Base-by-base conservation (phyloP, 2,113 vertebrate genomes). In the Heterocephalus glaber region DNA sequence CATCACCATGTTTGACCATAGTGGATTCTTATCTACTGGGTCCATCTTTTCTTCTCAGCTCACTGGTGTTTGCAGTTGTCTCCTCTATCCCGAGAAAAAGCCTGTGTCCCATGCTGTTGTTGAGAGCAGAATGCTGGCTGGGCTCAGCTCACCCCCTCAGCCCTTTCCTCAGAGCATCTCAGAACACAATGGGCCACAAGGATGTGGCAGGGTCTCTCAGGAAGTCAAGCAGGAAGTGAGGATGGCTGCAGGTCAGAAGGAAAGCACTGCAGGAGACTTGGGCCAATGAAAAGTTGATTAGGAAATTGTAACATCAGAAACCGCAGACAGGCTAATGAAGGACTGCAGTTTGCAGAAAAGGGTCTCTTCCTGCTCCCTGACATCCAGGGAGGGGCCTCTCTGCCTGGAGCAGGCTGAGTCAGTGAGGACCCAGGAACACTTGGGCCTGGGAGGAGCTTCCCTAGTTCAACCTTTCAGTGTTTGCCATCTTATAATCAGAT, bases 241-340 rank as follows among this genome's bases (percentile, higher is more conserved):
- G 7, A 24, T 60, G 49, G 16, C 86, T 41, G 35, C 30, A 68
- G 88, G 68, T 96, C 90, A 89, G 49, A n/a, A 92, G 49, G 30
- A 58, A 93, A 92, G 65, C 76, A 49, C 52, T 24, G n/a, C 65
- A 49, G 44, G 90, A 89, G 92, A 86, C 28, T 5, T 13, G 66
- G 30, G 35, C 47, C 30, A 85, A 44, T 68, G 66, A 95, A 68
- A 87, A 94, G 85, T 89, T 94, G 95, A 95, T 94, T 95, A n/a
- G 95, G 92, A 95, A 97, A 97, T 91, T 95, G 38, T 92, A 56
- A 92, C 2, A 1, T 98, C 97, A 94, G 26, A 94, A 94, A 86
- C 65, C 54, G 49, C 60, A 96, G 88, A 96, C 96, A 96, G 82
- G 86, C 56, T 96, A 97, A 95, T 97, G 90, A 95, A 94, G 93